Percentiles rank a stretch among this genome's conserved stretches.
Evolutionary conservation across 2,888 invertebrate species (phyloP).

Genomic region (Lochmaea crataegi): DNA sequence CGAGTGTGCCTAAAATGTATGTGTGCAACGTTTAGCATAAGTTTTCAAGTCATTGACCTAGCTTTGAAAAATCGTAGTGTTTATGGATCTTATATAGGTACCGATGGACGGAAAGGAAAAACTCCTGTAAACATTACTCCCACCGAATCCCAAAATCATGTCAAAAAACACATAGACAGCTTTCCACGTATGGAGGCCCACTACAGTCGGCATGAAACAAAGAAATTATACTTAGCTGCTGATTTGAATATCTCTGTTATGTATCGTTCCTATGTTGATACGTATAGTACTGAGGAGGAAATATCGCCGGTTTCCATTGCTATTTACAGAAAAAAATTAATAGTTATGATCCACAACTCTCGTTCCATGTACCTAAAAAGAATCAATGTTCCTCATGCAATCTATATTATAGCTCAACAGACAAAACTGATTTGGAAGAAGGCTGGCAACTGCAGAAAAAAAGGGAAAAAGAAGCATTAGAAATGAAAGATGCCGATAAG

Average conservation of each 20-base stretch:
- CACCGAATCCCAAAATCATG: conserved; percentile 8
- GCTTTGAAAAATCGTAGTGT: conserved; percentile 16
- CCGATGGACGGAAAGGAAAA: conserved; percentile 24
- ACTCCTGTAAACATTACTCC: background rate
- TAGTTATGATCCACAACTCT: conserved; percentile 12
- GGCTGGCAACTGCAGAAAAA: too few relatives aligned
- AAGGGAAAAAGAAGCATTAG: background rate
- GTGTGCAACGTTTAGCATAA: conserved; percentile 14
- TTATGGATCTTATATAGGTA: conserved; percentile 17
- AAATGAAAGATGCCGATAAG: conserved; percentile 17
- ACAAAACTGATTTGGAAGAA: background rate
- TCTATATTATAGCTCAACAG: too few relatives aligned
- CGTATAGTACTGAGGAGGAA: conserved; percentile 7
- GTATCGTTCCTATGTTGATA: background rate
- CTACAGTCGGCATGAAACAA: conserved; percentile 15
- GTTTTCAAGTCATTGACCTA: conserved; percentile 18
- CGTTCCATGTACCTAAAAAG: conserved; percentile 16
- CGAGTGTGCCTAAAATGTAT: conserved; percentile 25
- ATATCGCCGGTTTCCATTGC: conserved; percentile 6
- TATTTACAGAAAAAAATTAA: conserved; percentile 12
- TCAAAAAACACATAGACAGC: conserved; percentile 13
- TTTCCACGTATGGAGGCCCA: conserved; percentile 3
- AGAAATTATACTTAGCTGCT: conserved; percentile 16
- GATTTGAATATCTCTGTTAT: conserved; percentile 18
- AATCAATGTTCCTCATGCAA: too few relatives aligned